Evolutionary conservation across 2,888 invertebrate genomes (phyloP), one percentile per base, ranked within the genome.

Genomic region (Cephus sareptanus): DNA sequence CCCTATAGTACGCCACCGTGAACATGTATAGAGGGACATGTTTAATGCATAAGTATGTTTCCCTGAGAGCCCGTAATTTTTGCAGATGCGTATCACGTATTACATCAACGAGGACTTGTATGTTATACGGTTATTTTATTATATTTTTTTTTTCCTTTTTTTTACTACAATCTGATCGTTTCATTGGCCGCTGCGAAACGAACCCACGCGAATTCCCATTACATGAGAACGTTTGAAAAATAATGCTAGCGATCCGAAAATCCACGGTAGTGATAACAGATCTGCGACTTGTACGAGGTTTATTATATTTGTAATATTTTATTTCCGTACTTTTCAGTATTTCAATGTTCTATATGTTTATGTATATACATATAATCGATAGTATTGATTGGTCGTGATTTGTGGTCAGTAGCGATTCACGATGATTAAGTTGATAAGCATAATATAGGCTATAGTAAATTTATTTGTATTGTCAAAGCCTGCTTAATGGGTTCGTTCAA

Each of bases 141-240:
- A 15, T 37, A 13, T 40, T 40, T 56, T 56, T 56, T 23, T 56
- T 9, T 0, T 0, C 33, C 0, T 2, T 0, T 23, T 40, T 56
- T 56, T 23, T 15, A 9, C 23, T 9, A 6, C 56, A 56, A 56
- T 56, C 56, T 56, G 23, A 23, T 56, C 56, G 56, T 56, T 56
- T 56, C 56, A 23, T 56, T 56, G 23, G 1, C 6, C 40, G 23
- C 40, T 40, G 56, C 56, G 23, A 56, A 56, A 56, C 15, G 56
- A 56, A 40, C 13, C 73, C 73, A 30, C 76, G 75, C 31, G 79
- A 76, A 81, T 79, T 75, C 77, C 74, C 70, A 79, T 79, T 78
- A 79, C 81, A 79, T 81, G 79, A 76, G 76, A 75, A 75, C 74
- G 75, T 81, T 80, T 71, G 35, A 23, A 40, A 77, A 79, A 79